A percentile compares a stretch with the other conserved stretches of the same genome.
Conservation (phyloP, 2,797 vertebrate species). For the Premnoplex brunnescens region DNA sequence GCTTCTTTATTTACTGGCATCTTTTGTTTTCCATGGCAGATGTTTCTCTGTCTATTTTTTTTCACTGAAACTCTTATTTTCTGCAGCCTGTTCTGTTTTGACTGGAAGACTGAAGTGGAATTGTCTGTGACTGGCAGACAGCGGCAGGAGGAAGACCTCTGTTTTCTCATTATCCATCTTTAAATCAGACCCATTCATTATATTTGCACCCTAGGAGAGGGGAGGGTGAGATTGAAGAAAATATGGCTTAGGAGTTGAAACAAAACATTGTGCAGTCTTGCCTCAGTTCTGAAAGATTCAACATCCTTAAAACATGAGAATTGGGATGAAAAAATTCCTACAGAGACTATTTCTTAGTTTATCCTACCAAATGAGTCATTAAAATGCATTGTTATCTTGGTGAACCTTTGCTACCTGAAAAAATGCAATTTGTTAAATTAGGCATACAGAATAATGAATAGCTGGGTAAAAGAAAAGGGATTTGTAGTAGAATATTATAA, state of each 20-base stretch:
- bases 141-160: not conserved
- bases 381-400: not conserved
- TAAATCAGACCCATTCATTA: not conserved
- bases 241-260: not conserved
- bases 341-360: not conserved
- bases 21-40: not conserved
- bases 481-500: not conserved
- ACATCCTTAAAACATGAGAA: not conserved
- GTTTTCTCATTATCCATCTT: not conserved
- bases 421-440: not conserved
- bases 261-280: not conserved
- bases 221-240: not conserved
- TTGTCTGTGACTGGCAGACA: not conserved
- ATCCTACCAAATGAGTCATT: not conserved
- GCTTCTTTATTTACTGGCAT: not conserved
- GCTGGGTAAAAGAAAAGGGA: not conserved
- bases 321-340: not conserved
- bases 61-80: not conserved
- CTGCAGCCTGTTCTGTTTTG: not conserved
- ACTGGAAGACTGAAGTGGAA: not conserved
- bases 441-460: not conserved
- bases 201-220: not conserved
- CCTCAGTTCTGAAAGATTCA: not conserved
- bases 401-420: not conserved
- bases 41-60: not conserved